Conservation (phyloP, 2,113 vertebrate genomes). For the Ellobius talpinus region DNA sequence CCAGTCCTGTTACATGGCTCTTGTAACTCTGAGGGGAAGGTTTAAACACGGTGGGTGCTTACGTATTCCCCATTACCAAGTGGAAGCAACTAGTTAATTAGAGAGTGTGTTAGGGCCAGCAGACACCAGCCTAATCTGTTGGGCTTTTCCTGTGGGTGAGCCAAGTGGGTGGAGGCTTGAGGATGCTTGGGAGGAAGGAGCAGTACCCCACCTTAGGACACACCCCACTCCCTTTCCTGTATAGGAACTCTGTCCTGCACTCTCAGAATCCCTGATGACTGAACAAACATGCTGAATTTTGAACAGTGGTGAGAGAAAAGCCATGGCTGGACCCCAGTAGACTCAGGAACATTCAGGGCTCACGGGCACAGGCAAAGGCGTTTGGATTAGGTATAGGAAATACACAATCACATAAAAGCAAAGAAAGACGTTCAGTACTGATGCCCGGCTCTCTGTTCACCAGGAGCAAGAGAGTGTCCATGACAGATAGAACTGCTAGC, state of each 20-base stretch:
- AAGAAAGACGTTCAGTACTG: accelerated
- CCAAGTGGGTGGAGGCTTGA: not conserved
- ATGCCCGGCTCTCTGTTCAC: not conserved
- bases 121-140: not conserved
- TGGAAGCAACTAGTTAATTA: not conserved
- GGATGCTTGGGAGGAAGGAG: not conserved
- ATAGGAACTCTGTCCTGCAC: not conserved
- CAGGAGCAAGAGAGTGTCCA: not conserved
- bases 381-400: not conserved
- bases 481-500: not conserved
- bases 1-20: not conserved
- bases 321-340: not conserved
- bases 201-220: not conserved
- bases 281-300: not conserved
- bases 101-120: not conserved
- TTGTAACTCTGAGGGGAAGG: not conserved
- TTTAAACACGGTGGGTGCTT: conserved; percentile 41
- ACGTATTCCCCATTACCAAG: not conserved
- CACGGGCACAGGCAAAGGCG: not conserved
- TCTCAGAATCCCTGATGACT: not conserved
- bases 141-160: not conserved
- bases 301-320: not conserved
- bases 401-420: not conserved
- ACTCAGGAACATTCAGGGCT: not conserved
- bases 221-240: not conserved